Evolutionary conservation across 2,888 invertebrate genomes (phyloP).

Genomic region (Lamellibrachia columna): DNA sequence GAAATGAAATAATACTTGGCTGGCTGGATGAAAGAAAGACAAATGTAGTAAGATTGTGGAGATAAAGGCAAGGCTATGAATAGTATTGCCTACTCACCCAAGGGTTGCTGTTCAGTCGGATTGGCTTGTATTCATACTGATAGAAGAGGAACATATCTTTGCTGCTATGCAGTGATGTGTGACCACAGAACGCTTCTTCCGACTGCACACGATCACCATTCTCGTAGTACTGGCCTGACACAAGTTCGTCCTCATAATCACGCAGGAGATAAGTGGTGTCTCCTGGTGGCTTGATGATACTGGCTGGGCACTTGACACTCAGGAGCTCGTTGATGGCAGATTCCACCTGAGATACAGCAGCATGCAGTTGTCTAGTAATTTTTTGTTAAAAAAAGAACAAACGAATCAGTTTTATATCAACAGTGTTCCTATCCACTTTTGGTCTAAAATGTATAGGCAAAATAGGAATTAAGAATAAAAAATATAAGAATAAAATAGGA

Average conservation of each 20-base stretch:
- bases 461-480: too few relatives aligned
- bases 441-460: too few relatives aligned
- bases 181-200: constrained; percentile 16
- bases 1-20: background rate
- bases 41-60: background rate
- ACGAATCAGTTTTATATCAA: too few relatives aligned
- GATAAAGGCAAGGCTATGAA: too few relatives aligned
- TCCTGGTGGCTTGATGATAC: constrained; percentile 6
- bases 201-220: background rate
- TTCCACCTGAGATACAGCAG: constrained; percentile 20
- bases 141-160: background rate
- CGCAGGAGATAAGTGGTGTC: background rate
- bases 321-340: constrained; percentile 28
- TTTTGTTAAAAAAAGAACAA: background rate
- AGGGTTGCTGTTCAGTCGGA: background rate
- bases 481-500: too few relatives aligned
- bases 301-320: constrained; percentile 33
- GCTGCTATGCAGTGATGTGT: background rate
- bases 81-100: background rate
- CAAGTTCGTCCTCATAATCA: background rate
- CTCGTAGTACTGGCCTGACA: background rate
- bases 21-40: background rate
- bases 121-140: background rate
- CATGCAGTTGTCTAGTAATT: background rate
- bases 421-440: too few relatives aligned